Conservation (phyloP, 2,888 invertebrate genomes). For the Lathronympha strigana region DNA sequence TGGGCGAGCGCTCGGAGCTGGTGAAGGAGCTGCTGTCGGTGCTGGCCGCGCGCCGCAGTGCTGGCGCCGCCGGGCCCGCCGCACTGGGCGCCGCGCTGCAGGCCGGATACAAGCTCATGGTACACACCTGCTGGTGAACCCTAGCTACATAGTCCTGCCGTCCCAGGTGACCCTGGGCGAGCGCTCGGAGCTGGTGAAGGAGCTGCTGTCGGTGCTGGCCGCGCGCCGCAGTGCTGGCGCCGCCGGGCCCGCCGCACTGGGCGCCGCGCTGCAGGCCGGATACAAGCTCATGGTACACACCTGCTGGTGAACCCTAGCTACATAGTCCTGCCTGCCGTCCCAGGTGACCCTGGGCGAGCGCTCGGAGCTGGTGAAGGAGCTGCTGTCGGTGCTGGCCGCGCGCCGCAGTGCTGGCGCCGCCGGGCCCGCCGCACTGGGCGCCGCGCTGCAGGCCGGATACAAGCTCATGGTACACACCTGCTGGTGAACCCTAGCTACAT, state of each 20-base stretch:
- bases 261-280: conserved; percentile 96
- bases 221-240: conserved; percentile 86
- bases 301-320: no score
- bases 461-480: conserved; percentile 90
- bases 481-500: no score
- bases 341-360: conserved; percentile 96
- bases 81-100: conserved; percentile 97
- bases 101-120: conserved; percentile 96
- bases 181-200: conserved; percentile 89
- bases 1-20: conserved; percentile 92
- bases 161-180: conserved; percentile 97
- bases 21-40: conserved; percentile 90
- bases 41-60: conserved; percentile 89
- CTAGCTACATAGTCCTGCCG: conserved; percentile 92
- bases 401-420: conserved; percentile 86
- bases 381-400: conserved; percentile 90
- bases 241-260: conserved; percentile 92
- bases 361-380: conserved; percentile 89
- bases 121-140: conserved; percentile 56
- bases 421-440: conserved; percentile 94
- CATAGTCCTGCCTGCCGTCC: conserved; percentile 87
- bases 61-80: conserved; percentile 87
- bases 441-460: conserved; percentile 95
- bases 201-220: conserved; percentile 92
- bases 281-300: conserved; percentile 92